These are phyloP conservation scores for Cranoglanis bouderius DNA, from an alignment of 2,113 vertebrate genomes.

Conservation along the genomic window DNA sequence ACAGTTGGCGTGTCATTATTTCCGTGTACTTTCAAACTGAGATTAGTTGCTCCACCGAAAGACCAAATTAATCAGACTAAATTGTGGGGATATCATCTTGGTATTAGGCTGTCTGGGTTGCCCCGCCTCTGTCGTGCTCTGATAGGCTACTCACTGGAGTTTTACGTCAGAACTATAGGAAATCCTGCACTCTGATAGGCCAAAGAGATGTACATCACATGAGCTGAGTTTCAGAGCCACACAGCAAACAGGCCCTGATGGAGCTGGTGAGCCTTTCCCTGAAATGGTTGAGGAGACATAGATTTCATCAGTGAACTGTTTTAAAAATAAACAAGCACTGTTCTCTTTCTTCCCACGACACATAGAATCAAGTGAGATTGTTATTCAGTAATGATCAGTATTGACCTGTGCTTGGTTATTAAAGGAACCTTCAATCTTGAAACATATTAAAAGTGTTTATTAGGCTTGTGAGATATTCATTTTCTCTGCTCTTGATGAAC, in stretches of 20 bases:
- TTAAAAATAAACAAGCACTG: neutral
- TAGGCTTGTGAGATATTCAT: neutral
- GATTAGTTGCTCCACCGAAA: neutral
- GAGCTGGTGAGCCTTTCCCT: constrained; percentile 34
- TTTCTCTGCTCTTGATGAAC: neutral
- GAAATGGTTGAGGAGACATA: constrained; percentile 32
- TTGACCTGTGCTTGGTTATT: neutral
- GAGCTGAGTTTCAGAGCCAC: constrained; percentile 36
- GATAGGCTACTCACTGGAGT: constrained; percentile 37
- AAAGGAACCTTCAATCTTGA: neutral
- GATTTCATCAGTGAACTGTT: neutral
- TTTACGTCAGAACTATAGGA: neutral
- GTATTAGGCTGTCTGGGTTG: constrained; percentile 42
- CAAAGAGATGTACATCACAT: constrained; percentile 17
- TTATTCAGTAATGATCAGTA: neutral
- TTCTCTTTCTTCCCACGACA: neutral
- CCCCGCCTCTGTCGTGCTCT: constrained; percentile 58
- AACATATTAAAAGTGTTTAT: neutral
- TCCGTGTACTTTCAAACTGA: neutral
- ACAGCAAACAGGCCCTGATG: constrained; percentile 33
- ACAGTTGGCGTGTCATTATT: neutral
- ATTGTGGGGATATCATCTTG: neutral
- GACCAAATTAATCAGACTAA: neutral
- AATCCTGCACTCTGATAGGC: constrained; percentile 41
- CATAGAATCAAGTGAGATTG: neutral